Evolutionary conservation across 2,888 invertebrate species (phyloP).

Genomic region (Allolobophora icterica): DNA sequence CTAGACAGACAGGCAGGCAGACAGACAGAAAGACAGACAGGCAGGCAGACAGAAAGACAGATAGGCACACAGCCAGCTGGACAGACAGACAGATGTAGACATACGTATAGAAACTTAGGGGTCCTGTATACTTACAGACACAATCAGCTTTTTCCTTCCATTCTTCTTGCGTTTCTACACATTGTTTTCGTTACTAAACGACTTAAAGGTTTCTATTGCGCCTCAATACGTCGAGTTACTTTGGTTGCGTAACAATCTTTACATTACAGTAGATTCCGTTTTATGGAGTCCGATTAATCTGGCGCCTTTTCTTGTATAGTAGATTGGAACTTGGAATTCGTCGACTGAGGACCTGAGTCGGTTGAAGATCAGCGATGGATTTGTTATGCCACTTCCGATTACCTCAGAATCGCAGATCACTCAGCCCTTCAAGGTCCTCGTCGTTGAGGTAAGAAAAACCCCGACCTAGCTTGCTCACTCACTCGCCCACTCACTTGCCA

Average conservation of each 20-base stretch:
- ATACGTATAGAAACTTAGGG: not conserved
- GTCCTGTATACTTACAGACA: not conserved
- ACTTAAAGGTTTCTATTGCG: not conserved
- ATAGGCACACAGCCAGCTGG: not conserved
- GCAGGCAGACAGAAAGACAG: not conserved
- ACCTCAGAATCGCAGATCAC: not conserved
- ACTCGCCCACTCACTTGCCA: too few species aligned
- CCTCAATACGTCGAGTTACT: not conserved
- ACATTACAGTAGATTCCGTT: not conserved
- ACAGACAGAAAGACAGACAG: too few species aligned
- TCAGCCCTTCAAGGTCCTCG: not conserved
- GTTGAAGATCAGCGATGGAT: not conserved
- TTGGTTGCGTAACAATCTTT: not conserved
- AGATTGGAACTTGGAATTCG: conserved; percentile 29
- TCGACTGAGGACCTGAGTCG: not conserved
- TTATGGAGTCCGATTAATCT: not conserved
- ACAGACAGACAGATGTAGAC: not conserved
- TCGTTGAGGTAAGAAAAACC: not conserved
- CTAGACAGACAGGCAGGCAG: not conserved
- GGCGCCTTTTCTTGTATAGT: conserved; percentile 28
- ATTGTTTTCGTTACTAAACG: not conserved
- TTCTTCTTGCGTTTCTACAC: not conserved
- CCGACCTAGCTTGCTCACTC: not conserved
- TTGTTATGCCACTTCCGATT: not conserved
- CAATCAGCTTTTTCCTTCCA: not conserved